Conservation (phyloP, 1,140 invertebrate genomes). For the Drosophila grimshawi region DNA sequence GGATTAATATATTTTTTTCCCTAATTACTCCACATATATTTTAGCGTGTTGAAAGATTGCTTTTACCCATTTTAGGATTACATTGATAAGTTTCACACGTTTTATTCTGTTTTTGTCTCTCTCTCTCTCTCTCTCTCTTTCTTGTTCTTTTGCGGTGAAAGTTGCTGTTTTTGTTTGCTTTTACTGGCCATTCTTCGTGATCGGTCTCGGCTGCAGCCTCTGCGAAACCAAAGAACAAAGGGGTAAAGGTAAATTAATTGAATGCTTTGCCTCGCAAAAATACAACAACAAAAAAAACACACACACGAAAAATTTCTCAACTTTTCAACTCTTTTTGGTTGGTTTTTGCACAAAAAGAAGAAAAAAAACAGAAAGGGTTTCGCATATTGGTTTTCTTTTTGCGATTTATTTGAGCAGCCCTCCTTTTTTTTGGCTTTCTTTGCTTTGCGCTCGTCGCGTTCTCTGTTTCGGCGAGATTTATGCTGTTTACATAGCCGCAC, state of each 20-base stretch:
- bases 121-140: not conserved
- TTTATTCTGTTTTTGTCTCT: conserved; percentile 26
- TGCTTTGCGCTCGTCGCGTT: conserved; percentile 12
- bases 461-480: conserved; percentile 51
- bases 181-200: conserved; percentile 31
- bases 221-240: conserved; percentile 8
- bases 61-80: conserved; percentile 20
- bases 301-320: conserved; percentile 54
- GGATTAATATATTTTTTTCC: not conserved
- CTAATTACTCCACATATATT: conserved; percentile 19
- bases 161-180: conserved; percentile 57
- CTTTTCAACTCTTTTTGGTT: conserved; percentile 73
- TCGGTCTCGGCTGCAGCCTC: conserved; percentile 14
- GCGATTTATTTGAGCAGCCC: conserved; percentile 22
- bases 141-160: conserved; percentile 63
- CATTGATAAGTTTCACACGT: conserved; percentile 61
- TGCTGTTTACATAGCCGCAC: conserved; percentile 77
- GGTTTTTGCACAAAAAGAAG: conserved; percentile 31
- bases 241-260: conserved; percentile 63
- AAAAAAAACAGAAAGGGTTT: conserved; percentile 14
- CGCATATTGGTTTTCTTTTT: conserved; percentile 51
- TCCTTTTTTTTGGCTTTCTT: conserved; percentile 41
- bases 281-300: conserved; percentile 18
- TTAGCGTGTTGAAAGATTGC: conserved; percentile 49
- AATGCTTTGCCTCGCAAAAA: conserved; percentile 48